Base-by-base conservation (phyloP, 2,797 vertebrate species). In the Clarias platycephalus region DNA sequence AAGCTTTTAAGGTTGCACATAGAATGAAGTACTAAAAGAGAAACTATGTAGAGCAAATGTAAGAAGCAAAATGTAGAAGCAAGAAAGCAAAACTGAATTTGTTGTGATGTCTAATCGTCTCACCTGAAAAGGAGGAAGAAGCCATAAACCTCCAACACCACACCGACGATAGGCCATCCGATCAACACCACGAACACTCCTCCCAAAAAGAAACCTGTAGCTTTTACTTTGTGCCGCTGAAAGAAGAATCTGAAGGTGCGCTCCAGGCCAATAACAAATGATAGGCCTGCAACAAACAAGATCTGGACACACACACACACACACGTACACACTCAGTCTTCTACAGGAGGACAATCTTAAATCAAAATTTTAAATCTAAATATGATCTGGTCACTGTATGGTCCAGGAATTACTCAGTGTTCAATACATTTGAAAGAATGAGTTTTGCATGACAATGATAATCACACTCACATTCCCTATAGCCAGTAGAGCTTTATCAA, bases 171-270 rank as follows among this genome's bases (percentile, higher is more conserved):
- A 82, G 98, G 98, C 97, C 98, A 99, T 15, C 98, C 97, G 31
- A 99, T 94, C 75, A 99, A 96, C 87, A 99, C 98, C 86, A 99
- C 95, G n/a, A 97, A 92, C 82, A 99, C 96, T 0, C 98, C 98
- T 20, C 98, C 97, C 80, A 99, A 93, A 92, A 99, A 99, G 93
- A 99, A 99, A 15, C 96, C 91, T 0, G 97, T 98, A 86, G 98
- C 98, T 92, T 99, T 99, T 91, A 98, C 94, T 94, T 99, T 99
- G 93, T 99, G 98, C 85, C 97, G 97, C 92, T 99, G 98, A 92
- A 99, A 99, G 93, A 99, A 99, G 95, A 99, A 99, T 87, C 97
- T 95, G 91, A 99, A 98, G 0, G 98, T 99, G 90, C 98, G 95
- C 94, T 99, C 98, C 90, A 99, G 93, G 5, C 98, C 98, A 0